Evolutionary conservation across 2,113 vertebrate genomes (phyloP).

Genomic region (Micromys minutus): DNA sequence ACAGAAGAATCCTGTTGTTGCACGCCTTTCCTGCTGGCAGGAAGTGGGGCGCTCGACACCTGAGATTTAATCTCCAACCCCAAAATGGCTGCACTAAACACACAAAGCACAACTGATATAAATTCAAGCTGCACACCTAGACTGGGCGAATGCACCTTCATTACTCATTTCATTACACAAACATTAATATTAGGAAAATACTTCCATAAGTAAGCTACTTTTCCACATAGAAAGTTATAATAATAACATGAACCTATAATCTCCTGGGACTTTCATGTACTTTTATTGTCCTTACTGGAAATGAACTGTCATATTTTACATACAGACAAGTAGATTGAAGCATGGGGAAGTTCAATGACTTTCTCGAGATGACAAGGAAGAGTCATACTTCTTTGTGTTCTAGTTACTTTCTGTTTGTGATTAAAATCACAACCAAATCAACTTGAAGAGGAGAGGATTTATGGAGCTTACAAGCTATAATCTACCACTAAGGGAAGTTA

Average conservation of each 20-base stretch:
- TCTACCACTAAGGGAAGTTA: not conserved
- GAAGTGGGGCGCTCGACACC: too few species aligned
- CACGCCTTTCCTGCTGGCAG: too few species aligned
- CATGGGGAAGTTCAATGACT: too few species aligned
- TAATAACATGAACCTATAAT: not conserved
- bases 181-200: not conserved
- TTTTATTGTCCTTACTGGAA: too few species aligned
- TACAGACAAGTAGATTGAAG: not conserved
- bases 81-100: too few species aligned
- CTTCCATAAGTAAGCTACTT: not conserved
- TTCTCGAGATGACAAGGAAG: not conserved
- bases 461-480: not conserved
- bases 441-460: not conserved
- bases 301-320: rapidly evolving
- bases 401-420: not conserved
- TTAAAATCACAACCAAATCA: not conserved
- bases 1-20: too few species aligned
- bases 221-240: not conserved
- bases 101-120: too few species aligned
- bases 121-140: too few species aligned
- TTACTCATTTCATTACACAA: not conserved
- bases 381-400: not conserved
- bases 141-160: too few species aligned
- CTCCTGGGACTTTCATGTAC: not conserved
- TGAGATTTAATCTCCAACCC: too few species aligned